phyloP scores from a whole-genome alignment of 2,888 invertebrate species.

The Fragum whitleyi region DNA sequence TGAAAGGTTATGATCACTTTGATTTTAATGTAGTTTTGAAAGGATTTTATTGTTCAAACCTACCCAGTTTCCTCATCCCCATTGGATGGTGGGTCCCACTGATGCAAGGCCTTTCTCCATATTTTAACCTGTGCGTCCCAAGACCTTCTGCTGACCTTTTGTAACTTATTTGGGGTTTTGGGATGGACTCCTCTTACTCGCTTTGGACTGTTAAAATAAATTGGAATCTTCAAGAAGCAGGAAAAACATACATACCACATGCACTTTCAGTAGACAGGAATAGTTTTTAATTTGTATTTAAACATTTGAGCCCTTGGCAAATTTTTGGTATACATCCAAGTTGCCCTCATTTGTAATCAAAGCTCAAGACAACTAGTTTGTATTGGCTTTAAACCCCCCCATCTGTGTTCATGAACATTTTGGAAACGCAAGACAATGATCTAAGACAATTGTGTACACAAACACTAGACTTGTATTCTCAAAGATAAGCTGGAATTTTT shows the following conservation, averaged over 20 bases:
- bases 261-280: not conserved
- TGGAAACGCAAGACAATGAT: no score
- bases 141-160: conserved; percentile 95
- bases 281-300: no score
- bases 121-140: conserved; percentile 95
- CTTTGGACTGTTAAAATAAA: conserved; percentile 31
- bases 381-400: no score
- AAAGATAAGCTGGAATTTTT: no score
- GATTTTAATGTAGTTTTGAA: no score
- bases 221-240: not conserved
- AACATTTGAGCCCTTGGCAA: no score
- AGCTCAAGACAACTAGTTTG: no score
- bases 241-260: not conserved
- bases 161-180: conserved; percentile 94
- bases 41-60: no score
- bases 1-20: no score
- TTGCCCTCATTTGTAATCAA: not conserved
- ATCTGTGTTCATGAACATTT: no score
- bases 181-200: conserved; percentile 89
- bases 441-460: no score
- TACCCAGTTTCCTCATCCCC: not conserved
- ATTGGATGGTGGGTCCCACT: conserved; percentile 74
- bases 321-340: not conserved
- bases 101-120: conserved; percentile 94
- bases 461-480: no score